Percentiles rank a stretch among this genome's conserved stretches.
These are phyloP conservation scores for Pomacea canaliculata DNA, from an alignment of 2,888 invertebrate genomes.

Conservation along the genomic window DNA sequence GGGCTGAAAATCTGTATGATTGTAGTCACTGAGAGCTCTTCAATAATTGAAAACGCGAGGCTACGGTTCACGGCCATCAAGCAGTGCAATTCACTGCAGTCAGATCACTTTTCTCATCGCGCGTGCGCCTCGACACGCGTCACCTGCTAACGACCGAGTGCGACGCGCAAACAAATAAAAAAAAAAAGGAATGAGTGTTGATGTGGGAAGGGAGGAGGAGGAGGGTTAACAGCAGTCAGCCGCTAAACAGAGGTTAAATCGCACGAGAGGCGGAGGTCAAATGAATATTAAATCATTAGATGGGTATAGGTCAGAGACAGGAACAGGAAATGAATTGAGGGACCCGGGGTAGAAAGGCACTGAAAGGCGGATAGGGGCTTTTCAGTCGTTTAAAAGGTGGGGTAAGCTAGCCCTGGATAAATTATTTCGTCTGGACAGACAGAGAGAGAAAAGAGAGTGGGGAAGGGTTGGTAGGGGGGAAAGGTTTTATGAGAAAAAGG, in stretches of 20 bases:
- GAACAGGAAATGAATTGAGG: constrained; percentile 21
- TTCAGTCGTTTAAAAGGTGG: constrained; percentile 4
- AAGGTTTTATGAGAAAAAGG: background rate
- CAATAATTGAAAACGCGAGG: background rate
- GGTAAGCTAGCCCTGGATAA: background rate
- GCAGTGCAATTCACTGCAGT: background rate
- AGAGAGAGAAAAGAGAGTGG: background rate
- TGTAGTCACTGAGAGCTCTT: background rate
- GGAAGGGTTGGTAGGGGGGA: background rate
- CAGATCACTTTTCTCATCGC: too few species aligned
- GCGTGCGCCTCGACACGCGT: too few species aligned
- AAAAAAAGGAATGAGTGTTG: too few species aligned
- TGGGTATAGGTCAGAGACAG: constrained; percentile 10
- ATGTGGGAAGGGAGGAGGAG: background rate
- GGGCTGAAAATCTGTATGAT: too few species aligned
- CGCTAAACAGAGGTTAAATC: background rate
- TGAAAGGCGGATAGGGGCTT: background rate
- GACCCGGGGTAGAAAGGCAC: background rate
- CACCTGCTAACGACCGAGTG: too few species aligned
- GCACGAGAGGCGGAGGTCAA: constrained; percentile 2
- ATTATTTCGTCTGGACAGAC: background rate
- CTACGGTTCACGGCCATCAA: background rate
- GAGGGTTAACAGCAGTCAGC: constrained; percentile 3
- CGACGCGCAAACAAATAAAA: too few species aligned
- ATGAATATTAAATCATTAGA: constrained; percentile 21